Percentiles rank a stretch among this genome's conserved stretches.
phyloP scores from a whole-genome alignment of 1,140 invertebrate species.

The Heliconius hermathena region DNA sequence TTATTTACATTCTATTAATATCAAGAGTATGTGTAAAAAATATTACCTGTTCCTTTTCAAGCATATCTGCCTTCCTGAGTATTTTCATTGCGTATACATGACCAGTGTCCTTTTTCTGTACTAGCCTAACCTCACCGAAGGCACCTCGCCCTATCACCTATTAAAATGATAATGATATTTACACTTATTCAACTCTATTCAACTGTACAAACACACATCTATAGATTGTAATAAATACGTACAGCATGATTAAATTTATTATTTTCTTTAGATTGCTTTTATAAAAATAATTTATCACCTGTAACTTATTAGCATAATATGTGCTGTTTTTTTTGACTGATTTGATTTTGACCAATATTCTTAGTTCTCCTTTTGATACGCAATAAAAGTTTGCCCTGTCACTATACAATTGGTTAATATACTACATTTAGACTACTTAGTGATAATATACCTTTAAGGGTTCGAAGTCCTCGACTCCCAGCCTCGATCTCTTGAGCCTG shows the following conservation, averaged over 20 bases:
- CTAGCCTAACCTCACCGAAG: slow-evolving; percentile 98
- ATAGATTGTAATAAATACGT: no score
- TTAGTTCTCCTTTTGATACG: no score
- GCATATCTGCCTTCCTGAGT: slow-evolving; percentile 98
- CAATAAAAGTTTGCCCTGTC: no score
- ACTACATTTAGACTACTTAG: no score
- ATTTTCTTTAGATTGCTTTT: no score
- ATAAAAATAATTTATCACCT: no score
- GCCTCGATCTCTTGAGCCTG: slow-evolving; percentile 95
- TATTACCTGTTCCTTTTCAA: slow-evolving; percentile 97
- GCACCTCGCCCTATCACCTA: slow-evolving; percentile 96
- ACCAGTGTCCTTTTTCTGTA: slow-evolving; percentile 99
- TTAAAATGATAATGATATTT: slow-evolving; percentile 20
- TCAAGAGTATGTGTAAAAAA: neutral
- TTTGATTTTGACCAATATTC: no score
- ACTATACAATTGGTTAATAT: no score
- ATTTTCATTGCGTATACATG: slow-evolving; percentile 99
- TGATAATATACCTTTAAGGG: slow-evolving; percentile 89
- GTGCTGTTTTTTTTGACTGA: no score
- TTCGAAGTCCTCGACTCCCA: slow-evolving; percentile 99
- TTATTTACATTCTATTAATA: neutral
- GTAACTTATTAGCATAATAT: no score
- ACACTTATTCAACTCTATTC: neutral
- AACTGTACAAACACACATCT: no score
- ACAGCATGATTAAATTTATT: no score